phyloP scores from a whole-genome alignment of 2,888 invertebrate genomes.

The Thysanoteuthis rhombus region DNA sequence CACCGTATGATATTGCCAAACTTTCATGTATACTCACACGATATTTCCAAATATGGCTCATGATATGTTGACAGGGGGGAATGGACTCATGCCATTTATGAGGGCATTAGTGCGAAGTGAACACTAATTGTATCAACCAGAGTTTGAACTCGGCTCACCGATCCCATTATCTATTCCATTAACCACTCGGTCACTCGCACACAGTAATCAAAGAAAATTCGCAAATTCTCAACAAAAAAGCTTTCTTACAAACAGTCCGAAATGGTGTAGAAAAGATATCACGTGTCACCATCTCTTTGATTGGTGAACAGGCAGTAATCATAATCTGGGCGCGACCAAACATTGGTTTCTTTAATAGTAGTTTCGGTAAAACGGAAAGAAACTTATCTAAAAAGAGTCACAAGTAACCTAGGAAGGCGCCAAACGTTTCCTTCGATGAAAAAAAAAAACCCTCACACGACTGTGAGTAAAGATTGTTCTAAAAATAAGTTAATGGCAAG shows the following conservation, averaged over 20 bases:
- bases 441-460: not conserved
- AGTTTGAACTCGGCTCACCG: too few relatives aligned
- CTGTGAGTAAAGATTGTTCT: not conserved
- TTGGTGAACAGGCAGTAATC: not conserved
- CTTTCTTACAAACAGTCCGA: not conserved
- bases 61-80: too few relatives aligned
- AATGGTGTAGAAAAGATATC: not conserved
- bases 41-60: too few relatives aligned
- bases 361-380: not conserved
- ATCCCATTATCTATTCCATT: too few relatives aligned
- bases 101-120: too few relatives aligned
- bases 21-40: too few relatives aligned
- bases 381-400: not conserved
- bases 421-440: not conserved
- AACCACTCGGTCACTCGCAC: too few relatives aligned
- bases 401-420: not conserved
- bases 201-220: not conserved
- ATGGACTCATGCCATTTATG: too few relatives aligned
- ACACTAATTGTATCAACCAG: too few relatives aligned
- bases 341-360: not conserved
- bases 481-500: not conserved
- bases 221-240: not conserved
- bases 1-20: too few relatives aligned
- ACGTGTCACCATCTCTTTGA: not conserved
- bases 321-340: not conserved